These are phyloP conservation scores for Solenopsis invicta DNA, from an alignment of 1,140 invertebrate genomes.

Conservation along the genomic window DNA sequence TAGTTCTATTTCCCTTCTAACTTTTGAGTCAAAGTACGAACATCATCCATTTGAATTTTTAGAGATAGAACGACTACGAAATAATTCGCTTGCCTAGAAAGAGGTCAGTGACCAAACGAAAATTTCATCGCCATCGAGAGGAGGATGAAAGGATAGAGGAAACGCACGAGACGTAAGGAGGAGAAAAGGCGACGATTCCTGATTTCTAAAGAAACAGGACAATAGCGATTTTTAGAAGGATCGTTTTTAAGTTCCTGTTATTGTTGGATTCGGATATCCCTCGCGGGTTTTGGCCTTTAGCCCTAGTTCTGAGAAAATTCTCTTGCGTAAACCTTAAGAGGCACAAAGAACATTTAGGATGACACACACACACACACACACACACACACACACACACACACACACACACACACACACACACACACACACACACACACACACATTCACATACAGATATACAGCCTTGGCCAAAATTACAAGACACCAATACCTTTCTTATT, in stretches of 20 bases:
- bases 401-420: too few species aligned
- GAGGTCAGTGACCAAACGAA: neutral
- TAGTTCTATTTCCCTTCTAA: neutral
- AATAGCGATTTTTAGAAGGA: slow-evolving; percentile 21
- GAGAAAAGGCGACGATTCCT: slow-evolving; percentile 21
- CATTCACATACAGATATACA: too few species aligned
- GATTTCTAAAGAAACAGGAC: slow-evolving; percentile 40
- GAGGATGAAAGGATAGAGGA: neutral
- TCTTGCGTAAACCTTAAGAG: slow-evolving; percentile 22
- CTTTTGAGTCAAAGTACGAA: neutral
- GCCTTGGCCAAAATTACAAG: too few species aligned
- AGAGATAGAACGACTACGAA: neutral
- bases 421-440: too few species aligned
- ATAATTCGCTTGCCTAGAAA: neutral
- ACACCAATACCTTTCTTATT: too few species aligned
- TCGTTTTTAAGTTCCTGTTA: slow-evolving; percentile 38
- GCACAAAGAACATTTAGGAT: slow-evolving; percentile 42
- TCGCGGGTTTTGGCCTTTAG: neutral
- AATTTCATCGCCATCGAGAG: neutral
- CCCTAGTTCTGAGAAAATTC: slow-evolving; percentile 30
- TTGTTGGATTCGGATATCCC: slow-evolving; percentile 22
- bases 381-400: too few species aligned
- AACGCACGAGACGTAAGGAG: slow-evolving; percentile 53
- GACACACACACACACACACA: too few species aligned
- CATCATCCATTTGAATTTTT: neutral